Percentiles rank a stretch among this genome's conserved stretches.
These are phyloP conservation scores for Zophobas morio DNA, from an alignment of 1,140 invertebrate species.

Conservation along the genomic window DNA sequence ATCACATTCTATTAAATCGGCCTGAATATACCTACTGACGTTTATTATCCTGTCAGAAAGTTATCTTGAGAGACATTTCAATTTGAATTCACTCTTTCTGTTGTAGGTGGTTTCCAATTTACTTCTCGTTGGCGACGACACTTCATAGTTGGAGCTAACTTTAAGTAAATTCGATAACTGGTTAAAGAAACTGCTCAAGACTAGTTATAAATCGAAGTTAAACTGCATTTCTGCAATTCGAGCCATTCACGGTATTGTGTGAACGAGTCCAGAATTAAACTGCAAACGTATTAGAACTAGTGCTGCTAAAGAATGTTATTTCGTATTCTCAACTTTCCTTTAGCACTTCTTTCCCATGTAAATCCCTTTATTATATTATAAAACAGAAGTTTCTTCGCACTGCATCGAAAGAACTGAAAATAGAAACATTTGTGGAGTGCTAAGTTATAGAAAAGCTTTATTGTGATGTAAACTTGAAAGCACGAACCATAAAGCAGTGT, in stretches of 20 bases:
- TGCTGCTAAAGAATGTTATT: neutral
- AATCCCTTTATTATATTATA: constrained; percentile 19
- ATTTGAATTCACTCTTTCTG: constrained; percentile 34
- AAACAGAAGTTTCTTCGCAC: constrained; percentile 25
- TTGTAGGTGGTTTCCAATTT: constrained; percentile 38
- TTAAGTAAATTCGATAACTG: constrained; percentile 33
- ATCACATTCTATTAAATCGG: constrained; percentile 38
- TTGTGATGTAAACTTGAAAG: constrained; percentile 2
- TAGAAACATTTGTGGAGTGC: constrained; percentile 19
- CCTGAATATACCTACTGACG: constrained; percentile 21
- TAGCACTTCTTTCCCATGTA: neutral
- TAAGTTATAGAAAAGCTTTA: constrained; percentile 20
- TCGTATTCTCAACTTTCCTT: constrained; percentile 14
- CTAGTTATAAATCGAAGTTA: neutral
- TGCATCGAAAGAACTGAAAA: constrained; percentile 6
- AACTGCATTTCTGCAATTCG: constrained; percentile 1
- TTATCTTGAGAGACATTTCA: constrained; percentile 38
- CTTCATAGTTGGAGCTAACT: neutral
- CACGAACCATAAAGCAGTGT: neutral
- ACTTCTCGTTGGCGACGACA: constrained; percentile 19
- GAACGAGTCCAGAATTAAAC: constrained; percentile 19
- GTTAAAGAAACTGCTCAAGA: constrained; percentile 10
- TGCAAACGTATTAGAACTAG: neutral
- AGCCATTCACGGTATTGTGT: constrained; percentile 2
- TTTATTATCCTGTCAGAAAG: constrained; percentile 37